Evolutionary conservation across 2,113 vertebrate genomes (phyloP), one percentile per base, ranked within the genome.

Genomic region (Pongo pygmaeus): DNA sequence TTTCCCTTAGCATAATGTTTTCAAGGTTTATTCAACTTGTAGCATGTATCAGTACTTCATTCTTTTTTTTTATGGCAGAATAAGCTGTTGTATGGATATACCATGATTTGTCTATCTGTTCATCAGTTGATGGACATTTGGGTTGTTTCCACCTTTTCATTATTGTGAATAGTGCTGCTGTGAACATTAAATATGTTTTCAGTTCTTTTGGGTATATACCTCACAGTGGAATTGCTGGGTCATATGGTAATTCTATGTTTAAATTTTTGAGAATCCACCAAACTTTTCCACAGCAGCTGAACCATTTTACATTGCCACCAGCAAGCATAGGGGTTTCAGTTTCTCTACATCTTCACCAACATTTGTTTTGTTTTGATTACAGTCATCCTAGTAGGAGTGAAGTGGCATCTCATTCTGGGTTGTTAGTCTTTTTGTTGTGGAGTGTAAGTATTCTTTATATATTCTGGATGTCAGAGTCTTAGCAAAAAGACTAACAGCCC

Each of bases 1-100:
- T 61, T 48, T 20, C 23, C 10, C 50, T 94, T 97, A 89, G 48
- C 70, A 13, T 93, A 67, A 61, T 91, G 13, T 91, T 95, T 96
- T 84, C 43, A 93, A 87, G 14, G 25, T 74, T 96, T 22, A 27
- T 70, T 78, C 18, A 75, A 25, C n/a, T 84, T 43, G 32, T 20
- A 79, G 43, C 13, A 59, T 38, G 8, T 27, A 50, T 88, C 61
- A 80, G 30, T 84, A 46, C 46, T 77, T 84, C 17, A 74, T 17
- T 93, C 20, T 50, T 84, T 91, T 38, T 38, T 92, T 97, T 85
- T 78, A 43, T 61, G 52, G 57, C 18, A 16, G 55, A 89, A 52
- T 89, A 84, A 52, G 93, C 50, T 25, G 48, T 72, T 83, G 50
- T 77, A 78, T 67, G 59, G 9, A 5, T 88, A 57, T 84, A 72